Evolutionary conservation across 2,113 vertebrate genomes (phyloP), one percentile per base, ranked within the genome.

Genomic region (Serranochromis macrocephalus): DNA sequence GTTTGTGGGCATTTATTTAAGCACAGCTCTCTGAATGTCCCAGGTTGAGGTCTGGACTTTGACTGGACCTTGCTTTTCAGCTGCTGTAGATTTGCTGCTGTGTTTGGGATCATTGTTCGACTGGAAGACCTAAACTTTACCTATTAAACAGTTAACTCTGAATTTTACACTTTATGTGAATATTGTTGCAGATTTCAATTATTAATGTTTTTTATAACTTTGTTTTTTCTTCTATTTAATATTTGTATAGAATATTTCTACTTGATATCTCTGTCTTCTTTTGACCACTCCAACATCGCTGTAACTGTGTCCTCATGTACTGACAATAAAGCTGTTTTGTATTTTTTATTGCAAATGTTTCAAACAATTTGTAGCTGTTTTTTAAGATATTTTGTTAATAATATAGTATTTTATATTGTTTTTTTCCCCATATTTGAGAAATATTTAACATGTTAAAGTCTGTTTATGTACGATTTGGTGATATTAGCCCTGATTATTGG

Each of bases 61-160:
- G n/a, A n/a, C 55, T 29, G 55, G 55, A 29, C 0, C 3, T 58
- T 58, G 24, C 0, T 58, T 58, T 58, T 58, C 13, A 58, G 55
- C 7, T 29, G 55, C 26, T 58, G 55, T 4, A 29, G 55, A 58
- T 29, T 58, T 57, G 54, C 54, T 57, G 54, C 24, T 26, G 2
- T 16, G 54, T 57, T 57, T 26, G 7, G 54, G 54, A 55, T 24
- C 21, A 13, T 55, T 24, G 53, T 55, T 13, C 2, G 10, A 12
- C n/a, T 54, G 53, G 0, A 24, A 24, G 53, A 54, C 10, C 53
- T 55, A 1, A 55, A 0, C 53, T 55, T 55, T 24, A 55, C 2
- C 53, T 55, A 55, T 24, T 55, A 13, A 13, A 55, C 10, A 24
- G n/a, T 55, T 55, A 54, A 54, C 51, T 21, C n/a, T 55, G 1